Evolutionary conservation across 2,797 vertebrate genomes (phyloP).

Genomic region (Anomalospiza imberbis): DNA sequence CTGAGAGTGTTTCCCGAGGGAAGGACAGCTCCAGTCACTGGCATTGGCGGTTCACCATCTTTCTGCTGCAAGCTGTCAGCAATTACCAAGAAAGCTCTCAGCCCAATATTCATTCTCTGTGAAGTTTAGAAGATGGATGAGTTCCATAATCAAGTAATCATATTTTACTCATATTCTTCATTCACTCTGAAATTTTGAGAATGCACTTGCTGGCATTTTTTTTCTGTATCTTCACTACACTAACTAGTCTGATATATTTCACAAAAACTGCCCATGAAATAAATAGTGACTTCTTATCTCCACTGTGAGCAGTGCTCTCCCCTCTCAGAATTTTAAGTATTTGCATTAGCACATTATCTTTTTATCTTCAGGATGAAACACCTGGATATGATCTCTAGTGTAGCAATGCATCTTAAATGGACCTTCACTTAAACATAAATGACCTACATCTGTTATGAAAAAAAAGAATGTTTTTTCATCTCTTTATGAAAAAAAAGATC

Average conservation of each 20-base stretch:
- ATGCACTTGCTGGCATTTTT: neutral
- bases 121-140: constrained; percentile 21
- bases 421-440: neutral
- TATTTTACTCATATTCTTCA: neutral
- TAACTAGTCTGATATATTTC: neutral
- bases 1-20: constrained; percentile 97
- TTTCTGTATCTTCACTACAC: neutral
- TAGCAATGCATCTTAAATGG: neutral
- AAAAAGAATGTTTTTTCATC: no score
- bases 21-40: constrained; percentile 94
- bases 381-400: neutral
- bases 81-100: constrained; percentile 96
- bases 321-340: neutral
- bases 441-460: neutral
- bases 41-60: constrained; percentile 98
- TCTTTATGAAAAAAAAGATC: neutral
- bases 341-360: neutral
- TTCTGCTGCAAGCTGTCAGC: constrained; percentile 98
- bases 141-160: neutral
- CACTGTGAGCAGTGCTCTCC: neutral
- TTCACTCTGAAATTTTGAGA: neutral
- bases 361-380: neutral
- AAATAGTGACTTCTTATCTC: neutral
- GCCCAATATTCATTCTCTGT: constrained; percentile 98
- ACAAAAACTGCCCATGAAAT: neutral